A percentile compares a stretch with the other conserved stretches of the same genome.
These are phyloP conservation scores for Sclerodermus sp. DNA, from an alignment of 2,888 invertebrate genomes.

Conservation along the genomic window DNA sequence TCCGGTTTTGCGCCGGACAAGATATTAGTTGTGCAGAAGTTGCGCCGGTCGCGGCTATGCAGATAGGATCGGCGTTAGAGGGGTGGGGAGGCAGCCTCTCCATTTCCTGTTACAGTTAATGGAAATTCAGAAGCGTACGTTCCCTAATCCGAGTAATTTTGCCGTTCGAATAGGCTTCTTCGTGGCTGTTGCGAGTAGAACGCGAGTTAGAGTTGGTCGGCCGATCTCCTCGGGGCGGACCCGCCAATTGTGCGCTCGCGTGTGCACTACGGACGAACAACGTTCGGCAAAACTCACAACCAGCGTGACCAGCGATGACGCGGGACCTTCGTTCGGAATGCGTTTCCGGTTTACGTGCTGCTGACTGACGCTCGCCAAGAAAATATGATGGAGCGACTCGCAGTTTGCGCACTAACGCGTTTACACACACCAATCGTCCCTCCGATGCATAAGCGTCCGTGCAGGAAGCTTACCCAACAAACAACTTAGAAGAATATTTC, in stretches of 20 bases:
- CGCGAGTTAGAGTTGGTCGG: too few relatives aligned
- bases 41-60: slow-evolving; percentile 29
- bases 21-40: slow-evolving; percentile 52
- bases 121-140: slow-evolving; percentile 51
- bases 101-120: slow-evolving; percentile 53
- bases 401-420: slow-evolving; percentile 18
- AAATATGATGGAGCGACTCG: slow-evolving; percentile 15
- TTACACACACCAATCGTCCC: too few relatives aligned
- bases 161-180: slow-evolving; percentile 34
- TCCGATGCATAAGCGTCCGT: too few relatives aligned
- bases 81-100: slow-evolving; percentile 25
- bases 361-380: slow-evolving; percentile 9
- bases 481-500: too few relatives aligned
- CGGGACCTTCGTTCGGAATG: slow-evolving; percentile 22
- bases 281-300: slow-evolving; percentile 36
- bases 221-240: too few relatives aligned
- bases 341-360: slow-evolving; percentile 28
- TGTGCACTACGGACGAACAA: too few relatives aligned
- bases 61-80: slow-evolving; percentile 54
- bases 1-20: slow-evolving; percentile 55
- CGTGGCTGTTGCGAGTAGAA: slow-evolving; percentile 7
- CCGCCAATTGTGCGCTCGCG: too few relatives aligned
- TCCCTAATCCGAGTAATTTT: slow-evolving; percentile 51
- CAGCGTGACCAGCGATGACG: slow-evolving; percentile 34
- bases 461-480: too few relatives aligned